phyloP scores from a whole-genome alignment of 2,113 vertebrate species.

The Campylomormyrus numenius region DNA sequence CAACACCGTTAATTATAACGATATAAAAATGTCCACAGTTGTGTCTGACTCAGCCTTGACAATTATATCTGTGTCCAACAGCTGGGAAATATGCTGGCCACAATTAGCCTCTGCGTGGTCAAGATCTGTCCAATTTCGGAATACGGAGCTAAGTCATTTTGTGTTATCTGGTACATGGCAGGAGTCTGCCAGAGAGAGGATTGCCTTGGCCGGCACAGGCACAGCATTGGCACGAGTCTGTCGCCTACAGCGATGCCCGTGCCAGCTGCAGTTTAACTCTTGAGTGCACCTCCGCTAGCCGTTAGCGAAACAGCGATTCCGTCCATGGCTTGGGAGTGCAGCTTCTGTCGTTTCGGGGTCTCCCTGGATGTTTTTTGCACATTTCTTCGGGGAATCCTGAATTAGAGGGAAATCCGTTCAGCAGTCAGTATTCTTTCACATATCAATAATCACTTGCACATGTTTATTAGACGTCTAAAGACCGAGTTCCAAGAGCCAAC shows the following conservation, averaged over 20 bases:
- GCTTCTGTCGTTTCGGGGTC: background rate
- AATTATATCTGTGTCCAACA: slow-evolving; percentile 30
- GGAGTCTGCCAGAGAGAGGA: slow-evolving; percentile 30
- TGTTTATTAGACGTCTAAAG: background rate
- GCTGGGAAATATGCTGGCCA: slow-evolving; percentile 23
- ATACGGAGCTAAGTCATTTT: slow-evolving; percentile 24
- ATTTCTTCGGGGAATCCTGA: background rate
- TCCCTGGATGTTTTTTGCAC: background rate
- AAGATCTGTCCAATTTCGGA: slow-evolving; percentile 28
- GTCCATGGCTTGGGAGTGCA: background rate
- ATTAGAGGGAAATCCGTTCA: background rate
- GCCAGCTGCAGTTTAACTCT: slow-evolving; percentile 23
- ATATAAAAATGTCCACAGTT: slow-evolving; percentile 3
- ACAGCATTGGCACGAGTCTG: slow-evolving; percentile 26
- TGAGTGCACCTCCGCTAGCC: background rate
- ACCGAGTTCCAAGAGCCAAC: background rate
- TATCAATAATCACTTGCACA: background rate
- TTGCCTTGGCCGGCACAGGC: slow-evolving; percentile 26
- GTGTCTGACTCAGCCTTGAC: slow-evolving; percentile 17
- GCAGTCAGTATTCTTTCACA: background rate
- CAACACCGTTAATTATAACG: slow-evolving; percentile 1
- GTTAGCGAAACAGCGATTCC: background rate
- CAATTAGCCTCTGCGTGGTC: slow-evolving; percentile 30
- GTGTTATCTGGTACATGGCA: slow-evolving; percentile 38
- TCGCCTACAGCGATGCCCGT: background rate